phyloP scores from a whole-genome alignment of 1,140 invertebrate species.

The Potamilus streckersoni region DNA sequence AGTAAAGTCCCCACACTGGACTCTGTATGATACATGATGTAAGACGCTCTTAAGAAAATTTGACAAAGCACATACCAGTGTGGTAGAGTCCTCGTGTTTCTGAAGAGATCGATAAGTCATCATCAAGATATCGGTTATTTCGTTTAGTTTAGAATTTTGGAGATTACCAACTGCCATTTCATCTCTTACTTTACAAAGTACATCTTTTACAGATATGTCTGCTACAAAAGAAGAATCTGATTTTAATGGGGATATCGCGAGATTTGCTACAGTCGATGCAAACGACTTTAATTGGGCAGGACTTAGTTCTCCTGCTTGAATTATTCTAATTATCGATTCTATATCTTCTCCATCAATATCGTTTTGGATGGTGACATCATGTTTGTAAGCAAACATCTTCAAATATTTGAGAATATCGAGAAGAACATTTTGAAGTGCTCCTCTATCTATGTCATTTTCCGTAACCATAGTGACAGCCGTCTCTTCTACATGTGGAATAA shows the following conservation, averaged over 20 bases:
- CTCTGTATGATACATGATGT: constrained; percentile 7
- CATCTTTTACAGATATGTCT: constrained; percentile 9
- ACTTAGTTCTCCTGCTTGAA: not conserved
- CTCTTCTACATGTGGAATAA: constrained; percentile 7
- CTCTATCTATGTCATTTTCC: not conserved
- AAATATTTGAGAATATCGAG: constrained; percentile 8
- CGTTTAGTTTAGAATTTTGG: constrained; percentile 3
- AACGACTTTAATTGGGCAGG: constrained; percentile 4
- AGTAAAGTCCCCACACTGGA: constrained; percentile 15
- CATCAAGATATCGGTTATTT: constrained; percentile 3
- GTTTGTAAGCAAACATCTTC: not conserved
- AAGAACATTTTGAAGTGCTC: constrained; percentile 10
- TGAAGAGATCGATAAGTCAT: constrained; percentile 5
- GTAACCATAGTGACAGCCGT: constrained; percentile 8
- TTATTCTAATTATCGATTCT: not conserved
- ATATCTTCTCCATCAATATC: constrained; percentile 4
- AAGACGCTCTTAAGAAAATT: constrained; percentile 11
- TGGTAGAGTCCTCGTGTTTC: not conserved
- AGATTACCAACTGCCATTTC: constrained; percentile 1
- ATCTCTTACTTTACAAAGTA: constrained; percentile 2
- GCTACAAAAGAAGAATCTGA: constrained; percentile 25
- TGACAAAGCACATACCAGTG: constrained; percentile 13
- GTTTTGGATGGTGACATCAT: not conserved
- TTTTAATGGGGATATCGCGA: constrained; percentile 16
- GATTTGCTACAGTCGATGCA: constrained; percentile 8